Conservation (phyloP, 2,888 invertebrate species). For the Papilio gigon region DNA sequence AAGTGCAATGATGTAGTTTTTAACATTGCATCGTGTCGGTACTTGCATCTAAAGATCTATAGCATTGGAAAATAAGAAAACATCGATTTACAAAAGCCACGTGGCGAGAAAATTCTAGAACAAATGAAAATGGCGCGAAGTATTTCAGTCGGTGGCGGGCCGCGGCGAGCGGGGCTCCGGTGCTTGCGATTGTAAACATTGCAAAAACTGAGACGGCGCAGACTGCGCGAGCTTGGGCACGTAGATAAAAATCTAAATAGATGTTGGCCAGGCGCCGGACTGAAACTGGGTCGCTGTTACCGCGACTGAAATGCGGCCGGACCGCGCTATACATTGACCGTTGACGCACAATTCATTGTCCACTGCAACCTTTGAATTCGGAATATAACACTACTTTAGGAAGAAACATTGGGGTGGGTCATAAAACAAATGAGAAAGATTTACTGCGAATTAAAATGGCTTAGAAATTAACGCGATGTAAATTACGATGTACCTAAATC, state of each 20-base stretch:
- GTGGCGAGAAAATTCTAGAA: constrained; percentile 33
- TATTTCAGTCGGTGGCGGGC: constrained; percentile 26
- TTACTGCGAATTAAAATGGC: no score
- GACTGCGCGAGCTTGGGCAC: constrained; percentile 61
- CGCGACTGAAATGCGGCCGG: constrained; percentile 66
- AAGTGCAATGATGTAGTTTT: no score
- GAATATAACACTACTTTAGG: constrained; percentile 21
- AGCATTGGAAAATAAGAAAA: neutral
- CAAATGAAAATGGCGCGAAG: constrained; percentile 2
- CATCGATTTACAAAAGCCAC: neutral
- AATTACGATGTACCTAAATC: no score
- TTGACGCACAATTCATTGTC: constrained; percentile 23
- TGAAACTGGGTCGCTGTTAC: constrained; percentile 76
- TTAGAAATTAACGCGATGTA: no score
- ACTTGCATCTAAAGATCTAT: neutral
- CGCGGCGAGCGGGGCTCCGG: constrained; percentile 40
- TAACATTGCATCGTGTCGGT: no score
- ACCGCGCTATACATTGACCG: neutral
- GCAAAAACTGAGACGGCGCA: constrained; percentile 66
- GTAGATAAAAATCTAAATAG: constrained; percentile 76
- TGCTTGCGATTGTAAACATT: constrained; percentile 62
- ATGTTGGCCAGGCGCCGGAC: constrained; percentile 73
- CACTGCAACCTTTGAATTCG: constrained; percentile 25
- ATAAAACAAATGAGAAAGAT: neutral
- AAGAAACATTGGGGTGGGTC: neutral